Percentiles rank a stretch among this genome's conserved stretches.
Conservation (phyloP, 37 sponge, comb jelly and placozoan genomes). For the Cladorhizidae sp. region DNA sequence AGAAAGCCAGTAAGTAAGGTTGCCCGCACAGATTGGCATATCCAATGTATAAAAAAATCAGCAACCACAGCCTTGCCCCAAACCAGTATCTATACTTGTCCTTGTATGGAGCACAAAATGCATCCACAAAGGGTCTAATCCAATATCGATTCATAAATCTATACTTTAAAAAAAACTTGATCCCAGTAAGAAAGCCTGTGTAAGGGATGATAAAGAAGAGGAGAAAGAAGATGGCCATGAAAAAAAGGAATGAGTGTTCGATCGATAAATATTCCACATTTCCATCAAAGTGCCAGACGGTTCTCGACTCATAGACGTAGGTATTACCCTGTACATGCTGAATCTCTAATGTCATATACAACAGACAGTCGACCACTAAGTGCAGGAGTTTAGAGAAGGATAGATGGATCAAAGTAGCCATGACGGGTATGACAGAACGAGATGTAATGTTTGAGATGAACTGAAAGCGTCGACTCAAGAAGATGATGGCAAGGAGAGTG, state of each 20-base stretch:
- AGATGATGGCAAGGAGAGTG: not conserved
- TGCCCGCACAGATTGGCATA: not conserved
- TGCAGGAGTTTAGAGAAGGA: conserved; percentile 34
- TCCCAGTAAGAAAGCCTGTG: conserved; percentile 5
- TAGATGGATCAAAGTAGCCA: conserved; percentile 43
- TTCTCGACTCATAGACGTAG: not conserved
- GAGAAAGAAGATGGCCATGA: not conserved
- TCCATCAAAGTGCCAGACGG: conserved; percentile 18
- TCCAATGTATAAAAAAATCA: not conserved
- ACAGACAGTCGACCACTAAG: conserved; percentile 2
- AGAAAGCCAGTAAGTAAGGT: not conserved
- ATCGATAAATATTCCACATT: not conserved
- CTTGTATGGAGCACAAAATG: conserved; percentile 42
- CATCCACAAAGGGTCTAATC: conserved; percentile 44
- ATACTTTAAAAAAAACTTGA: not conserved
- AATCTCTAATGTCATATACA: not conserved
- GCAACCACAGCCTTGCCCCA: conserved; percentile 19
- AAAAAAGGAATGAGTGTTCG: not conserved
- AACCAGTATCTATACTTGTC: conserved; percentile 43
- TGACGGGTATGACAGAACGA: conserved; percentile 10
- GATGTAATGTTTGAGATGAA: not conserved
- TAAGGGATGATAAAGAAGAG: conserved; percentile 25
- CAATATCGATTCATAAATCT: not conserved
- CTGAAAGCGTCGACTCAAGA: not conserved
- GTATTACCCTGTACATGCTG: not conserved